Base-by-base conservation (phyloP, 2,113 vertebrate species). In the Plecturocebus donacophilus region DNA sequence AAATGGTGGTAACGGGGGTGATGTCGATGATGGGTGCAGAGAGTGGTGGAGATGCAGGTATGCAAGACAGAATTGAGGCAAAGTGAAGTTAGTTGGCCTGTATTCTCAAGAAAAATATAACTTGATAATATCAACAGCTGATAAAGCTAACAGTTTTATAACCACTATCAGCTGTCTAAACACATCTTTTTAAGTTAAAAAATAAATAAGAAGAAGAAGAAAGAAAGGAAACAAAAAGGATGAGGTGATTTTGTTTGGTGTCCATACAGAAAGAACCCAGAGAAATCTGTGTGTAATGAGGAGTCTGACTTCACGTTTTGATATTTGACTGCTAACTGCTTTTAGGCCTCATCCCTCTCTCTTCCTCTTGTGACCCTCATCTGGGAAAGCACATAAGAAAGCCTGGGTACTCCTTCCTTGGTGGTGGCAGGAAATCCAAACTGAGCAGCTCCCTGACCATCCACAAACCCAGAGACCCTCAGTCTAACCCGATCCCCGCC, bases 91-190 rank as follows among this genome's bases (percentile, higher is more conserved):
- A 4, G 7, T 35, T 23, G 40, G 6, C 47, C 75, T 61, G 30
- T 6, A 84, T 73, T 77, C 45, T 77, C 91, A 66, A 85, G 54
- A 81, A 94, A 87, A 95, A 56, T 25, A 52, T 9, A 85, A 16
- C 7, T 21, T 88, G 17, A 19, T 79, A 73, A 87, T 35, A 35
- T 30, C 66, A 94, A 73, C 25, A 73, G 21, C 61, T 88, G 61
- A 6, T n/a, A 12, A 73, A 5, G 25, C 45, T 23, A 47, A 61
- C 66, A 66, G 6, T 2, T 61, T 21, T 54, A 42, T 54, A 6
- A 47, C 20, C 14, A 64, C 14, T 1, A 16, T 61, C 58, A 27
- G 2, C 11, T 75, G 10, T 88, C 40, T 54, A 70, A 85, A 94
- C 52, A 0, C 3, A 83, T 83, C 75, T 16, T 27, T 94, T 47